Percentiles rank a stretch among this genome's conserved stretches.
These are phyloP conservation scores for Cotesia vestalis DNA, from an alignment of 1,140 invertebrate species.

Conservation along the genomic window DNA sequence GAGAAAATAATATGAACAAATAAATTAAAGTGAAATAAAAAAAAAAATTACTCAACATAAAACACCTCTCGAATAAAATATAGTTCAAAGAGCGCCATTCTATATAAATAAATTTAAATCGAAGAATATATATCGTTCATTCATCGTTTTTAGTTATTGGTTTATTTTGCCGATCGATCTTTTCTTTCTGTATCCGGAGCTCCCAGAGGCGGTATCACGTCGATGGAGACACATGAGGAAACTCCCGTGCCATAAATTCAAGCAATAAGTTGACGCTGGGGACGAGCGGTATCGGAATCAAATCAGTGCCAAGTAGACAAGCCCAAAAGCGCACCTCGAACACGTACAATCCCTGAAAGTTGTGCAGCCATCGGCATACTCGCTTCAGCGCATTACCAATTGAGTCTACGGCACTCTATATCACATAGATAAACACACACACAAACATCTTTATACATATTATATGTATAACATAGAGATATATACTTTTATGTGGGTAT, in stretches of 20 bases:
- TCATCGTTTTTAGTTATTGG: not conserved
- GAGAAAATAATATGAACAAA: too few relatives aligned
- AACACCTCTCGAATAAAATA: too few relatives aligned
- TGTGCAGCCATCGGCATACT: conserved; percentile 35
- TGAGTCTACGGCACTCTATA: conserved; percentile 28
- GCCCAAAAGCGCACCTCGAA: conserved; percentile 27
- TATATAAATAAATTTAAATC: too few relatives aligned
- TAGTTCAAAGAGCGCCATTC: too few relatives aligned
- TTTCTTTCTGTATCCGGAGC: not conserved
- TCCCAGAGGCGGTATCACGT: conserved; percentile 25
- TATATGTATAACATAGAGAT: too few relatives aligned
- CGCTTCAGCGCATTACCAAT: conserved; percentile 29
- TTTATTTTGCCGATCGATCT: not conserved
- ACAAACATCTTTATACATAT: not conserved
- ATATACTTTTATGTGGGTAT: too few relatives aligned
- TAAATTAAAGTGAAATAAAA: too few relatives aligned
- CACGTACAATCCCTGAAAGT: conserved; percentile 34
- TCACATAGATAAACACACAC: conserved; percentile 12
- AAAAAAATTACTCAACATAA: too few relatives aligned
- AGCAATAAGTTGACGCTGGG: conserved; percentile 37
- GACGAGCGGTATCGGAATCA: conserved; percentile 38
- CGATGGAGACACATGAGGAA: conserved; percentile 29
- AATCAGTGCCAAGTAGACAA: conserved; percentile 41
- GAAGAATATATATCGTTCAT: too few relatives aligned
- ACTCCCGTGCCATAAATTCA: conserved; percentile 38